Base-by-base conservation (phyloP, 2,888 invertebrate species). In the Drosophila tanythrix region DNA sequence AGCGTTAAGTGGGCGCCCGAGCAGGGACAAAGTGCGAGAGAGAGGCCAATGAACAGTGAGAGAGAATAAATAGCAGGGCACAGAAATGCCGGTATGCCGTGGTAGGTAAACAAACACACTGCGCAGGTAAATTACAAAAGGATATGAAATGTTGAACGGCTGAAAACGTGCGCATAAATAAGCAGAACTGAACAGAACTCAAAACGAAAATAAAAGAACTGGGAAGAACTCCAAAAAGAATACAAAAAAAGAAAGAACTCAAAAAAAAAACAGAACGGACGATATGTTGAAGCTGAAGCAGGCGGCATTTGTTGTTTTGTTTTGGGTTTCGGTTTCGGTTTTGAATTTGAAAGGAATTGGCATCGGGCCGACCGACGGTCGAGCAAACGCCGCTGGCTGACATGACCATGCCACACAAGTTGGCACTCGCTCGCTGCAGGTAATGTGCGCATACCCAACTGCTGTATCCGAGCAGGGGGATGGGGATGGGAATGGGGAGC, bases 91-190 rank as follows among this genome's bases (percentile, higher is more conserved):
- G 71, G 57, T 61, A 33, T 36, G 36, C 29, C 29, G 52, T 62
- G 53, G 51, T 70, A 81, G 81, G 82, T 75, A 83, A 83, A 83
- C 79, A 82, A 65, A 64, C 80, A 68, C 66, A 70, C 59, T 52
- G 70, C 64, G 63, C 84, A 82, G 82, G 84, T 82, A 82, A 84
- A 74, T 76, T 79, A 83, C 61, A 70, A 79, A 63, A 80, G 80
- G 83, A 80, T 82, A 75, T 36, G 68, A 55, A 79, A 71, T 53
- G 69, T 56, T 56, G 38, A 50, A 29, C 31, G 52, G 35, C 55
- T 48, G 46, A 61, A 81, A 84, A 84, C 85, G 88, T 83, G 83
- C 70, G 81, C 88, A 83, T 83, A 83, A 83, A 83, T 83, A 88
- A 83, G 69, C 83, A 72, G 69, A 82, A 61, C 68, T 36, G 38